Evolutionary conservation across 2,888 invertebrate genomes (phyloP), one percentile per base, ranked within the genome.

Genomic region (Lapara coniferarum): DNA sequence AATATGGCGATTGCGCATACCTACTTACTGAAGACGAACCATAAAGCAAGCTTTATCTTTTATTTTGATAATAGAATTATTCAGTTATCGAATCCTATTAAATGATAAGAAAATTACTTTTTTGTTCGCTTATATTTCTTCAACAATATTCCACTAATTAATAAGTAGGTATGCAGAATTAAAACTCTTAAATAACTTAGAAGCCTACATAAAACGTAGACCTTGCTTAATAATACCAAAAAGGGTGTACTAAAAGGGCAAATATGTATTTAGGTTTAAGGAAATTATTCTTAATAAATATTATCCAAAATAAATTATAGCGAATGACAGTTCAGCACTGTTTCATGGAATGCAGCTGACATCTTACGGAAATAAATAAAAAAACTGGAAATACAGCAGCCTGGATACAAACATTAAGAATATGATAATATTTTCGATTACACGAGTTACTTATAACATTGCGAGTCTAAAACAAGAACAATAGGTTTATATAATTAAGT

Each of bases 161-260:
- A 71, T 74, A 77, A 75, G 66, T 74, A 72, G 73, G 71, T 82
- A 82, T 80, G 83, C 81, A 77, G 85, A 85, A 84, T 81, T 79
- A 85, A 19, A 82, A 82, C 78, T 83, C 84, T 85, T 85, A 83
- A 85, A 86, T 88, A 89, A 90, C 87, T 89, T 90, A 91, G 82
- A 85, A 88, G 91, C 85, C 91, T 92, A 89, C 92, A 86, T 92
- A 92, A 91, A 93, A 93, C 93, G 93, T 90, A 93, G 92, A 87
- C 91, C 77, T 81, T 80, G 76, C 82, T 85, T 88, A 89, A 84
- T 85, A 87, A 86, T 87, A 88, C 82, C 81, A 86, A 84, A 86
- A 83, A 84, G 81, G 10, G 63, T 46, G 63, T 79, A 83, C 77
- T 71, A 78, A 79, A 80, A 78, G 83, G 75, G 74, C 77, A 81